Conservation (phyloP, 2,113 vertebrate genomes). For the Gasterosteus nipponicus region DNA sequence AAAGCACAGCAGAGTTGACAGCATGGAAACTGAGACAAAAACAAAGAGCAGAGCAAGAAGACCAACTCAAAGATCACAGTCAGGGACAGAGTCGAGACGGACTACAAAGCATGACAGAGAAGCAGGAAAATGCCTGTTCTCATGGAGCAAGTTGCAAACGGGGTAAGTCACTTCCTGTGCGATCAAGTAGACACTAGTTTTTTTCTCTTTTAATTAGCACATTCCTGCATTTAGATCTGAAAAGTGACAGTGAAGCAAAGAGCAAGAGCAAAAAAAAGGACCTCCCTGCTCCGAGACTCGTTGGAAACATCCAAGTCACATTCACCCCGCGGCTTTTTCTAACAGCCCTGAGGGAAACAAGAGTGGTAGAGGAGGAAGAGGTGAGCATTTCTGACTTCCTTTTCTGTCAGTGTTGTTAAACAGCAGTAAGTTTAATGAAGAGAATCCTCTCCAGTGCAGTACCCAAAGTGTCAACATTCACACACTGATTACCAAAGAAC, state of each 20-base stretch:
- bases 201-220: not conserved
- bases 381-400: conserved; percentile 65
- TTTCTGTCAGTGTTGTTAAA: not conserved
- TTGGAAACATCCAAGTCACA: conserved; percentile 83
- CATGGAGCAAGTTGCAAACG: conserved; percentile 26
- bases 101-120: not conserved
- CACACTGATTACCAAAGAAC: not conserved
- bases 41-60: conserved; percentile 66
- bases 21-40: conserved; percentile 83
- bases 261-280: conserved; percentile 68
- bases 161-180: conserved; percentile 40
- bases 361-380: conserved; percentile 89
- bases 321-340: conserved; percentile 93
- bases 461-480: not conserved
- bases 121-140: conserved; percentile 49
- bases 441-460: not conserved
- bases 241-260: conserved; percentile 3
- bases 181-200: not conserved
- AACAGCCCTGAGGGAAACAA: conserved; percentile 91
- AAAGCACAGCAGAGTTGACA: conserved; percentile 84
- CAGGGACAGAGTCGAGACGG: conserved; percentile 54
- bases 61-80: conserved; percentile 41
- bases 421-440: not conserved
- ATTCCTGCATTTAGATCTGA: conserved; percentile 50
- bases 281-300: conserved; percentile 84